Evolutionary conservation across 2,113 vertebrate species (phyloP), one percentile per base, ranked within the genome.

Genomic region (Oryzias melastigma): DNA sequence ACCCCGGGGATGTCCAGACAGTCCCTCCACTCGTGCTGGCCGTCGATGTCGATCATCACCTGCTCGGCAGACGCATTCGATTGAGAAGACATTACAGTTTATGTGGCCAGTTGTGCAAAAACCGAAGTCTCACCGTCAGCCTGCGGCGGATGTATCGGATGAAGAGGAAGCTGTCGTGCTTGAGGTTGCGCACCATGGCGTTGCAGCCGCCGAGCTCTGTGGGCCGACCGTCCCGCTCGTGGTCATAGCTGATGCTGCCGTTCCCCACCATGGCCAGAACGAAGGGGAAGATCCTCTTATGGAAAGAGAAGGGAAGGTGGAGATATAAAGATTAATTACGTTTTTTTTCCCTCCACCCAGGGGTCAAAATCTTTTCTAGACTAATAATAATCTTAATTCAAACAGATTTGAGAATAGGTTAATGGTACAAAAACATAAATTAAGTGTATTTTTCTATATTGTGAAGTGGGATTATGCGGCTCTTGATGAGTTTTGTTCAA

Each of bases 101-200:
- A 6, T 5, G 1, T 15, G 16, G 43, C 14, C 43, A 44, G 43
- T 6, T 44, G 43, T 5, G 14, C 43, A 44, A 16, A 44, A 17
- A 5, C 16, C 14, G 3, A 16, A 44, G 6, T 52, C 94, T 93
- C 78, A 98, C 97, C 65, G 96, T 98, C 27, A 98, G 91, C n/a
- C 96, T 87, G 79, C 94, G 93, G 62, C 96, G 96, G 52, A 96
- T 88, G 1, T 98, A 99, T 83, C 96, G 92, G 75, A 98, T 95
- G 77, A 98, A 95, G 48, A 99, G 89, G 90, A 98, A 99, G 59
- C 94, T 94, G 90, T 98, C 96, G 0, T 99, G 95, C n/a, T 95
- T 92, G 48, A 96, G 93, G 85, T 99, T 99, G 44, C 96, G 89
- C 75, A 99, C 92, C 82, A 96, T 94, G 71, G 95, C 95, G 0